These are phyloP conservation scores for Riparia riparia DNA, from an alignment of 2,113 vertebrate species.

Conservation along the genomic window DNA sequence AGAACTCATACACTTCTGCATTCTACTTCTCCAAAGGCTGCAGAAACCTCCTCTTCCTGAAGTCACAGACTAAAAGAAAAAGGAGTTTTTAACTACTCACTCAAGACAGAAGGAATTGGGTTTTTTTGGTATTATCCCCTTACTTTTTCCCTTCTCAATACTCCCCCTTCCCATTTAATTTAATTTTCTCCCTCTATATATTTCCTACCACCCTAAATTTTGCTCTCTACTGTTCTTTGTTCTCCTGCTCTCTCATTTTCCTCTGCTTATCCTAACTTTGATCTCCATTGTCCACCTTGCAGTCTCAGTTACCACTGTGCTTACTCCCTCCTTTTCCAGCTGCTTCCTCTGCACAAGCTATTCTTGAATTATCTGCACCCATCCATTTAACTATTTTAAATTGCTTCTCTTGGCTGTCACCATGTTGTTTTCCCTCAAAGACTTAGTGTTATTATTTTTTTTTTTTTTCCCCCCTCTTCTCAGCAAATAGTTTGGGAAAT, in stretches of 20 bases:
- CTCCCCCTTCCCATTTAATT: not conserved
- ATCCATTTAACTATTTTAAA: not conserved
- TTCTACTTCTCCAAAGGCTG: not conserved
- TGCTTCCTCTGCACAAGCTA: not conserved
- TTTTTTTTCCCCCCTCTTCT: not conserved
- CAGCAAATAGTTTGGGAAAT: not conserved
- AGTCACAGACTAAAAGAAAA: not conserved
- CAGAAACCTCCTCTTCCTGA: not conserved
- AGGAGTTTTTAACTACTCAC: not conserved
- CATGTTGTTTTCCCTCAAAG: not conserved
- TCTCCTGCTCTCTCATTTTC: not conserved
- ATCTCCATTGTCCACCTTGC: not conserved
- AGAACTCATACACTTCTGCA: not conserved
- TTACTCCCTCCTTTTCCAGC: not conserved
- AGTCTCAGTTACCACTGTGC: not conserved
- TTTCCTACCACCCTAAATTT: not conserved
- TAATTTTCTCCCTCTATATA: not conserved
- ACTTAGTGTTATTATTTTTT: not conserved
- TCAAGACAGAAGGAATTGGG: not conserved
- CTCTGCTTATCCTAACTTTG: not conserved
- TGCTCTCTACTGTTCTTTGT: not conserved
- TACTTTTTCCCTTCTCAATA: not conserved
- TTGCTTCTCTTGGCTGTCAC: not conserved
- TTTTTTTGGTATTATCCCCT: not conserved
- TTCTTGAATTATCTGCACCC: not conserved